phyloP scores from a whole-genome alignment of 1,140 invertebrate species.

The Nautilus pompilius region DNA sequence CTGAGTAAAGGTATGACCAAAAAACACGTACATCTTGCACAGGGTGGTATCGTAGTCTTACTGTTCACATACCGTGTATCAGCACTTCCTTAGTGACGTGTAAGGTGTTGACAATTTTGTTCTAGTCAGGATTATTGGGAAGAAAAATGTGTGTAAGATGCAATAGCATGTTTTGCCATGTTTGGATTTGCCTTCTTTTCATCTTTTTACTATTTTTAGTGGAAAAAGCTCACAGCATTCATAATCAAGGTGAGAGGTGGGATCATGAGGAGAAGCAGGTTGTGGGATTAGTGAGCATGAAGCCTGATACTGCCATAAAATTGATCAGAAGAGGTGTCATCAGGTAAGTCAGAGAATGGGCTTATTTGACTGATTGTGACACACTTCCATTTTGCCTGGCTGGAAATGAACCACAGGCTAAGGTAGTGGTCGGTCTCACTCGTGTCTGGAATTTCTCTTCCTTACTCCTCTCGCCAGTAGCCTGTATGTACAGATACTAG shows the following conservation, averaged over 20 bases:
- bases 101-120: neutral
- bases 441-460: too few relatives aligned
- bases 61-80: neutral
- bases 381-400: too few relatives aligned
- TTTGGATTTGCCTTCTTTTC: neutral
- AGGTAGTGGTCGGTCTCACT: too few relatives aligned
- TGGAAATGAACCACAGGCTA: too few relatives aligned
- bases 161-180: neutral
- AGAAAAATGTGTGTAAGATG: conserved; percentile 52
- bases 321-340: conserved; percentile 69
- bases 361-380: too few relatives aligned
- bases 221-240: conserved; percentile 68
- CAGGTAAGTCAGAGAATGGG: too few relatives aligned
- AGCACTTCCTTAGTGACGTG: neutral
- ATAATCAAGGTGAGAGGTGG: conserved; percentile 66
- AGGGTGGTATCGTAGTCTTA: neutral
- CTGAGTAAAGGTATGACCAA: conserved; percentile 59
- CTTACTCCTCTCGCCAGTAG: too few relatives aligned
- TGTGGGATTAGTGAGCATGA: conserved; percentile 64
- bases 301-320: conserved; percentile 68
- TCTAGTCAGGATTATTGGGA: conserved; percentile 57
- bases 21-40: neutral
- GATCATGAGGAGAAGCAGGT: conserved; percentile 61
- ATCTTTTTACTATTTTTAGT: conserved; percentile 32
- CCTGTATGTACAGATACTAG: too few relatives aligned